A percentile compares a stretch with the other conserved stretches of the same genome.
These are phyloP conservation scores for Sinelater perroti DNA, from an alignment of 2,888 invertebrate genomes.

Conservation along the genomic window DNA sequence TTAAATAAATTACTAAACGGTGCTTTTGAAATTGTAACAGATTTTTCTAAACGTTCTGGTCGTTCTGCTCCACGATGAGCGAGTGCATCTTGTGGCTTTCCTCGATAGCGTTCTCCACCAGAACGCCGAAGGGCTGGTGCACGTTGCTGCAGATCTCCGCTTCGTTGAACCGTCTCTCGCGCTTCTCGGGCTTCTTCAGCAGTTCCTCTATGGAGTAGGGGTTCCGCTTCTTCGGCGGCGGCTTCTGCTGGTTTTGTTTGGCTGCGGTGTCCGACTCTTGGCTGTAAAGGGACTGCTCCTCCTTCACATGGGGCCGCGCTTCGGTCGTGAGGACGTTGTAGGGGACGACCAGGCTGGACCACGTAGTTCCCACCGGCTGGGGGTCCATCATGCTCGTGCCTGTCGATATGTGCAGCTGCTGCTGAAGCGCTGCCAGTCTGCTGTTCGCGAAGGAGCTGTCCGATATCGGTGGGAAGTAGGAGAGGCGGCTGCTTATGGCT, in stretches of 20 bases:
- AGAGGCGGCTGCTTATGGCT: conserved; percentile 42
- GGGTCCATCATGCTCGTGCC: conserved; percentile 59
- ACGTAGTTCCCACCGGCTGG: conserved; percentile 57
- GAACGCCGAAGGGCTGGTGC: conserved; percentile 48
- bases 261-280: conserved; percentile 42
- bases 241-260: conserved; percentile 44
- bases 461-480: conserved; percentile 51
- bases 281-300: conserved; percentile 14
- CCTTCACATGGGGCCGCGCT: conserved; percentile 22
- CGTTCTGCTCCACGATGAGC: too few relatives aligned
- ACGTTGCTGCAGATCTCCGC: conserved; percentile 21
- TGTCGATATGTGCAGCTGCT: conserved; percentile 63
- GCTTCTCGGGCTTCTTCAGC: conserved; percentile 80
- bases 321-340: conserved; percentile 60
- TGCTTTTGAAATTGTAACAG: too few relatives aligned
- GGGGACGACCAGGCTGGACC: conserved; percentile 69
- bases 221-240: conserved; percentile 71
- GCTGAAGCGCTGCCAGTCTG: conserved; percentile 65
- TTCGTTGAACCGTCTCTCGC: conserved; percentile 54
- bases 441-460: conserved; percentile 56
- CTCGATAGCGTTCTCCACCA: conserved; percentile 27
- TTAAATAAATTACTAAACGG: too few relatives aligned
- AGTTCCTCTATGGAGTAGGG: conserved; percentile 90
- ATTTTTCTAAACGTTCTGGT: too few relatives aligned
- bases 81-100: too few relatives aligned